Evolutionary conservation across 2,113 vertebrate genomes (phyloP), one percentile per base, ranked within the genome.

Genomic region (Cranoglanis bouderius): DNA sequence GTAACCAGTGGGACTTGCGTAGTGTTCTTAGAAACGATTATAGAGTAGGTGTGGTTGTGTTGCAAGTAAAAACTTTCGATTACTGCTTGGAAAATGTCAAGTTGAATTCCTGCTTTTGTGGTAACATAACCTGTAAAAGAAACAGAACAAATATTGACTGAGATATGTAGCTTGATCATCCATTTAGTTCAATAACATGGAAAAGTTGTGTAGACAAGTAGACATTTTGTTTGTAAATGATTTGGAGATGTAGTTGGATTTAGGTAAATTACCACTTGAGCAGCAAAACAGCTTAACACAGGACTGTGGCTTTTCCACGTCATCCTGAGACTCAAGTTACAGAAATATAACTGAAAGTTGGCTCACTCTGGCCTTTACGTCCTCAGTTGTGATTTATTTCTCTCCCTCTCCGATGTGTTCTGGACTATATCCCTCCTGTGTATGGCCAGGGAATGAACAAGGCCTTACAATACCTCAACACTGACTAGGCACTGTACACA

Each of bases 381-480:
- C 32, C 32, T 63, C 35, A 70, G 59, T 32, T 80, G 9, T 78
- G 63, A 82, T 80, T 87, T 65, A 49, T 65, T 51, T 57, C 16
- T 7, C 38, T 40, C 59, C 35, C 40, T 61, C 32, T 40, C 38
- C 49, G 18, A 29, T 93, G 87, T 89, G 65, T 78, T 92, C 85
- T 91, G 84, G 88, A 81, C 80, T 90, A 82, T 61, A 77, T 89
- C 88, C 35, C 85, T 84, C 85, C 85, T 90, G 81, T 40, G 24
- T 84, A 87, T 87, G 89, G 92, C 91, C 93, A 94, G 89, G 91
- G 43, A 63, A 65, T 88, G 70, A 90, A 92, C 89, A 91, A 74
- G 43, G 78, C 82, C 87, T 93, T 89, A 89, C 91, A 93, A 93
- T 94, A 91, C 92, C 92, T 92, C 90, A 90, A 89, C 85, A 91